These are phyloP conservation scores for Stenolophus ochropezus DNA, from an alignment of 2,888 invertebrate genomes.

Conservation along the genomic window DNA sequence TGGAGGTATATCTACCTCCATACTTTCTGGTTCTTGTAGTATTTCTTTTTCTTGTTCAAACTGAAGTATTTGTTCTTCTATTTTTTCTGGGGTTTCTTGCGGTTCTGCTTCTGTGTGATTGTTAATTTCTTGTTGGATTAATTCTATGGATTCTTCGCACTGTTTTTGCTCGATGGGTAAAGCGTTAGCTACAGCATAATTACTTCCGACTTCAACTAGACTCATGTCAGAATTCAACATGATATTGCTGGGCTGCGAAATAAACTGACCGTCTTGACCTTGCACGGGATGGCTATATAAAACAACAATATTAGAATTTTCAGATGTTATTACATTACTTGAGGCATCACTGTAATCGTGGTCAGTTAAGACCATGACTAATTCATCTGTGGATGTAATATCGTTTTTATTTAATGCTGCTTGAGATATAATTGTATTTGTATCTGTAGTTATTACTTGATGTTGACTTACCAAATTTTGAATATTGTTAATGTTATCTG, in stretches of 20 bases:
- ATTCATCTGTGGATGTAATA: conserved; percentile 75
- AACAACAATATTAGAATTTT: conserved; percentile 79
- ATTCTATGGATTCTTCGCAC: conserved; percentile 70
- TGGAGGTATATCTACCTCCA: not conserved
- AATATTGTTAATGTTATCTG: conserved; percentile 69
- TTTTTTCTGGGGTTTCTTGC: not conserved
- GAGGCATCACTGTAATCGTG: conserved; percentile 77
- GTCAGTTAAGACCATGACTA: conserved; percentile 80
- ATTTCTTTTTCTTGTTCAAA: conserved; percentile 13
- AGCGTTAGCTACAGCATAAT: conserved; percentile 22
- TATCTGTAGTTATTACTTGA: conserved; percentile 63
- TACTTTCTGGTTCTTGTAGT: not conserved
- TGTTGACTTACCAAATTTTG: conserved; percentile 71
- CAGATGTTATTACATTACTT: conserved; percentile 72
- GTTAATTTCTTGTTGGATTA: conserved; percentile 72
- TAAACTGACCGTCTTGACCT: conserved; percentile 76
- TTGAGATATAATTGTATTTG: conserved; percentile 67
- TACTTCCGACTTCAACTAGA: conserved; percentile 57
- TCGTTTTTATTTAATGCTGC: conserved; percentile 71
- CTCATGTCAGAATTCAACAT: conserved; percentile 72
- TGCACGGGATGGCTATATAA: conserved; percentile 79
- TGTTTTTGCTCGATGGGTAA: conserved; percentile 17
- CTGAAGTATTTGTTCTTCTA: not conserved
- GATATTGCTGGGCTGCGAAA: conserved; percentile 72
- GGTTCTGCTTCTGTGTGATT: conserved; percentile 64